Evolutionary conservation across 2,888 invertebrate species (phyloP), one percentile per base, ranked within the genome.

Genomic region (Oscheius onirici): DNA sequence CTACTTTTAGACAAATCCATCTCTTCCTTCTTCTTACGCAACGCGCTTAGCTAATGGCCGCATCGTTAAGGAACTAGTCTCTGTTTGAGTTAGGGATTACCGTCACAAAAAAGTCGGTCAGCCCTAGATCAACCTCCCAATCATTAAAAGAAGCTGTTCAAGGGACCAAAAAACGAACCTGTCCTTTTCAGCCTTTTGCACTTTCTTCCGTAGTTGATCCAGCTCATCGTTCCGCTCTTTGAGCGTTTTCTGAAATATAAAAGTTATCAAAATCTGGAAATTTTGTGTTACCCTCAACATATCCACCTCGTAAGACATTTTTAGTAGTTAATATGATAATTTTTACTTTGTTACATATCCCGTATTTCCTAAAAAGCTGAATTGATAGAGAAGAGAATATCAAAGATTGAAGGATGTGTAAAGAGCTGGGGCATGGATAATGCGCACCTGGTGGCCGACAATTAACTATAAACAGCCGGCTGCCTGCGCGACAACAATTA

Each of bases 151-250:
- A 22, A 60, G 20, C 44, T 49, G 15, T 28, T 41, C 17, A 15
- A 6, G 63, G 28, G 51, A 15, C 40, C n/a, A 28, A 3, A 52
- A 52, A 40, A 70, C 77, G 51, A 44, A 81, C 82, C 74, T 74
- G 60, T 81, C 82, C 46, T 63, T 73, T 28, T 81, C 81, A 22
- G 70, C 66, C 58, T 73, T 73, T 20, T 76, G 63, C 13, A 69
- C 61, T 61, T 76, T 74, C 70, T 75, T 83, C 61, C 78, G 78
- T 15, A 83, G 72, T 24, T 75, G 63, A 20, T 83, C 80, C 51
- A 81, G 73, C 54, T 85, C 84, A 55, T 77, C 75, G 41, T 78
- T 69, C 44, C 78, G 73, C 28, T 83, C 82, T 67, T 82, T 80
- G 52, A 84, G 72, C 52, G 79, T 76, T 70, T 78, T 81, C 83